Base-by-base conservation (phyloP, 2,888 invertebrate species). In the Bellardia pandia region DNA sequence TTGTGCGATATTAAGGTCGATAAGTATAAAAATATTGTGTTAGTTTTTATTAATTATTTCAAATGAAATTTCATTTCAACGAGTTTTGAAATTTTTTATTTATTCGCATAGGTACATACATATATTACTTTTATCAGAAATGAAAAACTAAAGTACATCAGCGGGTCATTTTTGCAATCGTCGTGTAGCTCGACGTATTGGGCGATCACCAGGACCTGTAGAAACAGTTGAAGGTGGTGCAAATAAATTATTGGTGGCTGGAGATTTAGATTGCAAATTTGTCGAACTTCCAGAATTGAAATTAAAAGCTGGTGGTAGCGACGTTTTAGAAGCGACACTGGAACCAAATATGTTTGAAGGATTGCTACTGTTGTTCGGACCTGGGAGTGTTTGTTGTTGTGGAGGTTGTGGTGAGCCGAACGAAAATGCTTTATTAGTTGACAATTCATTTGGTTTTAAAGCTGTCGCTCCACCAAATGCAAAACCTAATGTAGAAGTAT, bases 121-220 rank as follows among this genome's bases (percentile, higher is more conserved):
- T 53, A n/a, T 53, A 53, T 16, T 53, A 53, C 14, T 53, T 53
- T n/a, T 16, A 53, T 53, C 2, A 16, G 53, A 53, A 30, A 58
- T 30, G 9, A 23, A 23, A 71, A 30, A 60, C 81, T 56, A 81
- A 42, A 86, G 58, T 40, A 80, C 77, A 77, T 72, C 23, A 37
- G 75, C 75, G 8, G 68, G 78, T 87, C 85, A 92, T 78, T 92
- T 92, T 60, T 91, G 91, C 37, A 92, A 88, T 8, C 92, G 92
- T 23, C 92, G 88, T 4, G 93, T 92, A 9, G 92, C 93, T 4
- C 91, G 90, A 45, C 92, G 89, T 0, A 92, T 91, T 13, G 88
- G 91, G 4, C 92, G 91, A 56, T 86, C 87, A 7, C 89, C 89
- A 51, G 86, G 62, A 33, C 77, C 78, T 1, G 90, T 84, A 23